phyloP scores from a whole-genome alignment of 2,797 vertebrate genomes.

The Rhinichthys osculus region DNA sequence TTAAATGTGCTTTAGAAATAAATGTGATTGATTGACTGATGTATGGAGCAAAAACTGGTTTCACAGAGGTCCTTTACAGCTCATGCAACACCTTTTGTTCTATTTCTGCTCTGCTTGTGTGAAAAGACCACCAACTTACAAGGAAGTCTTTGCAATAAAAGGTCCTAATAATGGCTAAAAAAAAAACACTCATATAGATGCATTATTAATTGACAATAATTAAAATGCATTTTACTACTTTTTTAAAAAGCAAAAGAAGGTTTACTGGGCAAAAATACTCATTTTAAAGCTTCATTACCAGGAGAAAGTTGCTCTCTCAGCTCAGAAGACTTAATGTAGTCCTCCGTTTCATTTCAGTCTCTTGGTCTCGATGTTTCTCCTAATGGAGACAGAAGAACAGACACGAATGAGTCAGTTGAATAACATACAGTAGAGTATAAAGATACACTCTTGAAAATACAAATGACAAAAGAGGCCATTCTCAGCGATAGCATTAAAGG shows the following conservation, averaged over 20 bases:
- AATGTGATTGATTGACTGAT: background rate
- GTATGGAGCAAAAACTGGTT: background rate
- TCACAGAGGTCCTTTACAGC: conserved; percentile 20
- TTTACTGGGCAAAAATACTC: background rate
- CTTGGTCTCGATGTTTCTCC: background rate
- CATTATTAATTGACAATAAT: background rate
- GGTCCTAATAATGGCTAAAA: background rate
- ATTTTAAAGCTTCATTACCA: background rate
- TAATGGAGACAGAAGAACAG: background rate
- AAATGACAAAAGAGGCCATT: too few species aligned
- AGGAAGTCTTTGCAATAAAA: conserved; percentile 14
- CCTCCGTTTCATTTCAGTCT: background rate
- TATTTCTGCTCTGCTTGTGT: conserved; percentile 8
- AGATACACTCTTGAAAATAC: background rate
- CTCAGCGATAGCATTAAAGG: background rate
- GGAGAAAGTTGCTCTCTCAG: background rate
- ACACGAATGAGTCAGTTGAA: background rate
- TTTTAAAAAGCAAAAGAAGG: background rate
- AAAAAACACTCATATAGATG: background rate
- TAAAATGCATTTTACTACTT: background rate
- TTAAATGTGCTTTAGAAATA: background rate
- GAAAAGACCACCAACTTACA: conserved; percentile 24
- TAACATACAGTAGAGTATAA: background rate
- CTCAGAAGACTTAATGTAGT: background rate
- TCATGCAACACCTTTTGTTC: background rate